Base-by-base conservation (phyloP, 2,797 vertebrate species). In the Melopsittacus undulatus region DNA sequence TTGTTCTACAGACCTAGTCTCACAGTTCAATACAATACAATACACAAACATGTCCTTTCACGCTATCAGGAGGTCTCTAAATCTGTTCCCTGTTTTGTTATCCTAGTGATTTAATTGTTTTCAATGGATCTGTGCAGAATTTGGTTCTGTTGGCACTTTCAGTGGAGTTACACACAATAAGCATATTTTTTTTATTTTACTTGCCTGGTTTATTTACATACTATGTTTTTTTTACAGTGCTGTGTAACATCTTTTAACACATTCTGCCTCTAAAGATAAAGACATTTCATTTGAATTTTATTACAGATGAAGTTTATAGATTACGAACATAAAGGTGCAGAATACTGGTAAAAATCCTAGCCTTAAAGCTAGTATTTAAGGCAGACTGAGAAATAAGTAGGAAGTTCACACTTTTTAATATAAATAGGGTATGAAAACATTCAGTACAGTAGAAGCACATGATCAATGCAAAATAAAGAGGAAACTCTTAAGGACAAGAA, bases 311-410 rank as follows among this genome's bases (percentile, higher is more conserved):
- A 59, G 21, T 72, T 59, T 86, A 32, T 51, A 83, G 64, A 67
- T 85, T 34, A 67, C 82, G 48, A 93, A 22, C 43, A 36, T 43
- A 49, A 86, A 90, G 64, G 46, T n/a, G 26, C 36, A 85, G 64
- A 77, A 46, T 45, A 72, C 34, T 48, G 38, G 29, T 69, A 76
- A 81, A 70, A 89, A 89, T 59, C 15, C 6, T 72, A 77, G 49
- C 59, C 83, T 81, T 76, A 42, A 84, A 92, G 74, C 46, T 81
- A 67, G 3, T 59, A 38, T 88, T 85, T 95, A 51, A 89, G 77
- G 76, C 83, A 91, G 94, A 82, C 77, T 94, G 73, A 83, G 63
- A 89, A 95, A 88, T 83, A 91, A 95, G 82, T 94, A 90, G 49
- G 45, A 90, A 94, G 56, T 94, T 91, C 85, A 82, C 91, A 96